Evolutionary conservation across 2,888 invertebrate genomes (phyloP), one percentile per base, ranked within the genome.

Genomic region (Liopterus haemorrhoidalis): DNA sequence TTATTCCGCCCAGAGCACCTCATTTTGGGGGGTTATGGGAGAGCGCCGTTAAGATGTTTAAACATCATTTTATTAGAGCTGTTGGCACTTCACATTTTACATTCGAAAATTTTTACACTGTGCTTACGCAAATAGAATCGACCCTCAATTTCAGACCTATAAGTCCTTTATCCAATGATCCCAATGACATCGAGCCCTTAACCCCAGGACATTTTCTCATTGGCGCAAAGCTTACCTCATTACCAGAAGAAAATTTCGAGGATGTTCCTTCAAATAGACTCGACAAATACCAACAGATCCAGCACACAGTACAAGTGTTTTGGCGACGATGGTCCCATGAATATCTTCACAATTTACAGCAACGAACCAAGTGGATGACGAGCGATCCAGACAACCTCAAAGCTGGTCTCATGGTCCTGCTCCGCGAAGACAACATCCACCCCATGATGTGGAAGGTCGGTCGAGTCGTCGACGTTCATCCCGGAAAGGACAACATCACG

Each of bases 241-340:
- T 48, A 1, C 49, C 52, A 1, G 43, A 51, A 40, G 27, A 14
- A 1, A 22, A 46, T 6, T 20, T 50, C 9, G 19, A 35, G 8
- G 24, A 12, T 4, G 18, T 28, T 4, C 20, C 37, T 14, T 18
- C 20, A 5, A 44, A 45, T 8, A 14, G 36, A 9, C 27, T 54
- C 22, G 21, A 14, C 1, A 42, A 38, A 24, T 50, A 24, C 12
- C 21, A 42, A 27, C 22, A 39, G 24, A 16, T 49, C 9, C 43
- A 50, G 32, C 33, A 36, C 16, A 35, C 48, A 12, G 24, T 41
- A 5, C 52, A 56, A 15, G 39, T 43, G 11, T 57, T 56, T 42
- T 57, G 57, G 56, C 47, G 32, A 16, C 33, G 44, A 25, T 56
- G 51, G 53, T 33, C 46, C 9, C 14, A 25, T 2, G 52, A 58